Conservation (phyloP, 2,888 invertebrate species). For the Ophion costatus region DNA sequence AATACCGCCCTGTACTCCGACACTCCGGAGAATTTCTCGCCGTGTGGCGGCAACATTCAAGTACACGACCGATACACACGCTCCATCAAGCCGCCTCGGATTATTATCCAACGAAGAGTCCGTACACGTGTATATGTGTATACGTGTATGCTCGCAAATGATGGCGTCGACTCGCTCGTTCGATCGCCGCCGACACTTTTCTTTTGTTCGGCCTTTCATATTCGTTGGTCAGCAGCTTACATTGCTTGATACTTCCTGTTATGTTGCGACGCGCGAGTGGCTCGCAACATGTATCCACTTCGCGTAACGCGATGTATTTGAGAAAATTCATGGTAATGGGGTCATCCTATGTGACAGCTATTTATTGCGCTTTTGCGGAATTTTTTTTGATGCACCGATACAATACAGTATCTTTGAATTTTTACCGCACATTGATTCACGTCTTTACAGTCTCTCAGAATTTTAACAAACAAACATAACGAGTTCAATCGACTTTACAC, state of each 20-base stretch:
- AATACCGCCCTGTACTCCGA: conserved; percentile 66
- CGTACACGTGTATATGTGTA: conserved; percentile 13
- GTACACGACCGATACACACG: conserved; percentile 29
- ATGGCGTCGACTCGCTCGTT: conserved; percentile 47
- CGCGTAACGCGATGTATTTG: background rate
- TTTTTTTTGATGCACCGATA: no score
- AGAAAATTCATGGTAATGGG: background rate
- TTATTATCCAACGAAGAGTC: conserved; percentile 38
- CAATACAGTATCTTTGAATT: no score
- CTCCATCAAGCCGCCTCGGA: conserved; percentile 49
- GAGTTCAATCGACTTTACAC: no score
- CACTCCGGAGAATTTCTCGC: conserved; percentile 37
- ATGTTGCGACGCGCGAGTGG: conserved; percentile 15
- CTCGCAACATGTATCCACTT: background rate
- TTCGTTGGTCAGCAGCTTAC: background rate
- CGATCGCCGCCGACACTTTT: conserved; percentile 52
- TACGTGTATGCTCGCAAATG: background rate
- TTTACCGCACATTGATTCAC: no score
- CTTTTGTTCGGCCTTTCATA: conserved; percentile 23
- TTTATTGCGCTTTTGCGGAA: no score
- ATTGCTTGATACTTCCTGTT: background rate
- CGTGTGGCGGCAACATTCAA: conserved; percentile 60
- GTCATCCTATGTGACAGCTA: no score
- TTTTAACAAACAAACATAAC: no score
- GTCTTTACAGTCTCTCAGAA: no score